Evolutionary conservation across 2,797 vertebrate genomes (phyloP), one percentile per base, ranked within the genome.

Genomic region (Neosilurus hyrtlii): DNA sequence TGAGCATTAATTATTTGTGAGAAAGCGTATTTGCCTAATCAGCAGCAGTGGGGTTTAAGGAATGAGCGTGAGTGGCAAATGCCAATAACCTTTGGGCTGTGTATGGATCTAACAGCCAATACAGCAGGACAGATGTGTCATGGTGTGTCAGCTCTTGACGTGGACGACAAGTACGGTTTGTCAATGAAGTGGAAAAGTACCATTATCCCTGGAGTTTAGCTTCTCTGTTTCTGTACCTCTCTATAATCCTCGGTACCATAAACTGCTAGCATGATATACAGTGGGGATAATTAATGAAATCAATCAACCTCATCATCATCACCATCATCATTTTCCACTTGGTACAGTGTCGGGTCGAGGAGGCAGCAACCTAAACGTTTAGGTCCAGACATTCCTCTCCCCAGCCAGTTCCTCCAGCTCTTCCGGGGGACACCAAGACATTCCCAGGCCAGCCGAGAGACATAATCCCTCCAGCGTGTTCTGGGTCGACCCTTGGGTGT

Each of bases 51-150:
- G 89, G 92, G 93, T 94, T 91, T 84, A 85, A 90, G 92, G 91
- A 90, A 90, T 88, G 87, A 89, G 84, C 82, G 87, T 96, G 95
- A 97, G 93, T 95, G 96, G 95, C 95, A 97, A 97, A 97, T 96
- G 96, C 94, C 97, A 97, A 97, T 97, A 97, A 92, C 90, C 92
- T 91, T 92, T 93, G 90, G 89, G 91, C 88, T 88, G 91, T 90
- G 92, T 94, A 94, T 95, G 94, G 94, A 95, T 96, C 95, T 96
- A 94, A 94, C 95, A 94, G 93, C 94, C 96, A 94, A 94, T 95
- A 93, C 88, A 89, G 91, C 93, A 91, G 93, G 94, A 95, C 92
- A 90, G 92, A 98, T 98, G 94, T 92, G 96, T 98, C 96, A 97
- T 94, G 61, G 76, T 89, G 92, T 97, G 96, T 96, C 96, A 95